phyloP scores from a whole-genome alignment of 2,888 invertebrate genomes.

The Apantesis nais region DNA sequence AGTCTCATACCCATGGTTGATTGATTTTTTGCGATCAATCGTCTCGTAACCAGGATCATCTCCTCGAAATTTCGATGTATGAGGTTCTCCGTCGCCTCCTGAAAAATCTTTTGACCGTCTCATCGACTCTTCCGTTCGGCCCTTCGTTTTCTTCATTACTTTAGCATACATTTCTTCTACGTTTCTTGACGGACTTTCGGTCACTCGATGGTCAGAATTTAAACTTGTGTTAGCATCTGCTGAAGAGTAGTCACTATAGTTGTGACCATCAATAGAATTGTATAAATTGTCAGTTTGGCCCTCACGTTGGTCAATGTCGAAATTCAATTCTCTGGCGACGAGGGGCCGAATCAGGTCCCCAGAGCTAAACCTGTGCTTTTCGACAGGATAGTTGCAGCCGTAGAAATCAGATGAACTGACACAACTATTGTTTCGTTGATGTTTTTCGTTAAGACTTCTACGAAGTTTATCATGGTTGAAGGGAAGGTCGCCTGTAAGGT shows the following conservation, averaged over 20 bases:
- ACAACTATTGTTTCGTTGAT: slow-evolving; percentile 83
- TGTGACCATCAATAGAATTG: slow-evolving; percentile 75
- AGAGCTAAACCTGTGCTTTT: slow-evolving; percentile 81
- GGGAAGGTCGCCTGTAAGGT: slow-evolving; percentile 74
- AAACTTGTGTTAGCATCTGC: slow-evolving; percentile 67
- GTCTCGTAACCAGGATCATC: slow-evolving; percentile 84
- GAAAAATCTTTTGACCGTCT: slow-evolving; percentile 67
- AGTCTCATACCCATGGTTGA: slow-evolving; percentile 87
- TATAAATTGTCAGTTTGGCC: slow-evolving; percentile 69
- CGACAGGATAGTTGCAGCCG: slow-evolving; percentile 83
- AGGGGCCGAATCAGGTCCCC: slow-evolving; percentile 80
- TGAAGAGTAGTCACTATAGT: slow-evolving; percentile 67
- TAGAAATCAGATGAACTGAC: slow-evolving; percentile 84
- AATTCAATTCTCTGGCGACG: slow-evolving; percentile 77
- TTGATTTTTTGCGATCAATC: slow-evolving; percentile 76
- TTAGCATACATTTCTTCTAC: slow-evolving; percentile 97
- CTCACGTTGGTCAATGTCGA: slow-evolving; percentile 74
- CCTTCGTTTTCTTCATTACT: slow-evolving; percentile 90
- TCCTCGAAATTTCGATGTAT: slow-evolving; percentile 65
- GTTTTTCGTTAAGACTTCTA: slow-evolving; percentile 82
- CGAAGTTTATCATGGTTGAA: slow-evolving; percentile 79
- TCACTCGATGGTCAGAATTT: slow-evolving; percentile 71
- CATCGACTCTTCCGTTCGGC: slow-evolving; percentile 63
- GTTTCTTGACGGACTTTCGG: slow-evolving; percentile 87
- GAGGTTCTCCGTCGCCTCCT: slow-evolving; percentile 52